phyloP scores from a whole-genome alignment of 2,888 invertebrate species.

The Andrena trimmerana region DNA sequence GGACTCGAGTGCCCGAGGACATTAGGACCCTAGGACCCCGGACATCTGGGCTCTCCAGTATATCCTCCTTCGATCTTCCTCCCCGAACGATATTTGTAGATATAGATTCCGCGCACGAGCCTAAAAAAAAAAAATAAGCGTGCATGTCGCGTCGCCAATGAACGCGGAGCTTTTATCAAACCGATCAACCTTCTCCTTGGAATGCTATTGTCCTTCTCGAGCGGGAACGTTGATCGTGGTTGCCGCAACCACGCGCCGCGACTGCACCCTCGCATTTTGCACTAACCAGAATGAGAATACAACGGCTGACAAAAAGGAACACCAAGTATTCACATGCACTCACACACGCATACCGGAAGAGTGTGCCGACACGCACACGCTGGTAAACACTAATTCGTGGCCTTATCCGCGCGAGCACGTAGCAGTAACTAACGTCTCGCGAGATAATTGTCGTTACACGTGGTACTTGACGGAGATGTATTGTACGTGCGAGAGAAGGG shows the following conservation, averaged over 20 bases:
- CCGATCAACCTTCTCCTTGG: conserved; percentile 3
- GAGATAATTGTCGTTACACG: conserved; percentile 30
- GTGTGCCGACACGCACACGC: conserved; percentile 67
- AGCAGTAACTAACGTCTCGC: conserved; percentile 62
- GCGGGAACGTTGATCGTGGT: neutral
- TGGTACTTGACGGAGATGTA: conserved; percentile 58
- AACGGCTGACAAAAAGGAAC: neutral
- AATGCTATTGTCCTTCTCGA: conserved; percentile 8
- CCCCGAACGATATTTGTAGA: no score
- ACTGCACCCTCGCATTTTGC: conserved; percentile 37
- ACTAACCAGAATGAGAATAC: conserved; percentile 2
- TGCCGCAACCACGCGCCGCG: neutral
- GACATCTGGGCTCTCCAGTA: neutral
- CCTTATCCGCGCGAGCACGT: conserved; percentile 79
- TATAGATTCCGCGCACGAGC: neutral
- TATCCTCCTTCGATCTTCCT: no score
- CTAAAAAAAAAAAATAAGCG: neutral
- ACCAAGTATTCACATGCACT: conserved; percentile 33
- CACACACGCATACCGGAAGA: conserved; percentile 50
- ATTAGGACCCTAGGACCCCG: neutral
- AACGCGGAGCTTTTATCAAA: neutral
- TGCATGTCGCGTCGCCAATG: conserved; percentile 1
- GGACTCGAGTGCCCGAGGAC: neutral
- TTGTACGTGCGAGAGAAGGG: conserved; percentile 33
- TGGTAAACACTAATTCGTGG: conserved; percentile 74